A percentile compares a stretch with the other conserved stretches of the same genome.
These are phyloP conservation scores for Drosophila yooni DNA, from an alignment of 2,888 invertebrate genomes.

Conservation along the genomic window DNA sequence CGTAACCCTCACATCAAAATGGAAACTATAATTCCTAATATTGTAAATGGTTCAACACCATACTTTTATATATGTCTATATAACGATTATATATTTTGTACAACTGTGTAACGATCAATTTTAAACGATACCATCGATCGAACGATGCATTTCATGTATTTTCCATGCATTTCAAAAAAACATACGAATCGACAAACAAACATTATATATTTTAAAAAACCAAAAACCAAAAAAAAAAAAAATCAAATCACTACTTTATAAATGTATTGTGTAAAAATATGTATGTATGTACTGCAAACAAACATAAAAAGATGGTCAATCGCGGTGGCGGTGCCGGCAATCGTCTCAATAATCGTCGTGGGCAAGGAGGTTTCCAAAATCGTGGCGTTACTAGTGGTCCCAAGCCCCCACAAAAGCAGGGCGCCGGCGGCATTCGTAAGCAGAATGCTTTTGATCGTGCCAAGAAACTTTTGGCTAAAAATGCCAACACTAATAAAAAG, in stretches of 20 bases:
- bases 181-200: conserved; percentile 2
- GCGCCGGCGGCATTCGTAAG: conserved; percentile 85
- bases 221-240: not conserved
- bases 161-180: not conserved
- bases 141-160: conserved; percentile 9
- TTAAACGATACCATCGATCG: conserved; percentile 31
- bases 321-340: conserved; percentile 80
- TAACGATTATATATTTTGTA: conserved; percentile 18
- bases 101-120: conserved; percentile 23
- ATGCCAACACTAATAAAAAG: conserved; percentile 85
- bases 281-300: conserved; percentile 44
- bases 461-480: conserved; percentile 86
- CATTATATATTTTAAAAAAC: conserved; percentile 3
- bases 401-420: conserved; percentile 84
- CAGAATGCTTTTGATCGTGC: conserved; percentile 86
- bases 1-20: conserved; percentile 22
- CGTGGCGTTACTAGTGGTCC: conserved; percentile 83
- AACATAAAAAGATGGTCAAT: conserved; percentile 84
- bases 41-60: conserved; percentile 55
- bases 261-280: conserved; percentile 45
- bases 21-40: conserved; percentile 37
- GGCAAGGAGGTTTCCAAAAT: conserved; percentile 85
- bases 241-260: conserved; percentile 8
- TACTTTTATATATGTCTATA: conserved; percentile 13
- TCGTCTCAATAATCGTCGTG: conserved; percentile 83